Evolutionary conservation across 2,113 vertebrate species (phyloP).

Genomic region (Scophthalmus maximus): DNA sequence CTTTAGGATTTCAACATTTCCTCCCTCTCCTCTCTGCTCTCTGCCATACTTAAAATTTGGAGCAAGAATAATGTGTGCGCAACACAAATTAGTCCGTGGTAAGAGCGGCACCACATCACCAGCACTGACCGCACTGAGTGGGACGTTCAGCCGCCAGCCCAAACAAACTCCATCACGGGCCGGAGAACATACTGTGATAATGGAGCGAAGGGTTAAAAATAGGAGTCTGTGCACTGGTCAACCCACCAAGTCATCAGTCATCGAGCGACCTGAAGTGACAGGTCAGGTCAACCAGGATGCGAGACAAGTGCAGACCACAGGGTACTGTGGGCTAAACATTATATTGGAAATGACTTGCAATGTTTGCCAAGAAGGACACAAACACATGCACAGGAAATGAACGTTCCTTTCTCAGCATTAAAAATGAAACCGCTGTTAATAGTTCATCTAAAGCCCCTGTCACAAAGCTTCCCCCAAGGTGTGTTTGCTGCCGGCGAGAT

Average conservation of each 20-base stretch:
- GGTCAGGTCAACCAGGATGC: too few relatives aligned
- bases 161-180: conserved; percentile 49
- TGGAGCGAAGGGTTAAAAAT: conserved; percentile 34
- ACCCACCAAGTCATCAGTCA: conserved; percentile 8
- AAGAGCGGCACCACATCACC: conserved; percentile 31
- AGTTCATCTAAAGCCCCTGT: neutral
- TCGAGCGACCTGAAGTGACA: conserved; percentile 5
- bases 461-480: neutral
- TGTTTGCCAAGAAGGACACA: neutral
- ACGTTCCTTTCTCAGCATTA: neutral
- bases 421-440: neutral
- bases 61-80: conserved; percentile 33
- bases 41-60: conserved; percentile 18
- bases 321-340: conserved; percentile 3
- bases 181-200: conserved; percentile 21
- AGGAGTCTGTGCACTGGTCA: neutral
- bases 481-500: conserved; percentile 24
- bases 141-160: conserved; percentile 26
- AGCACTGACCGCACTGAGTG: conserved; percentile 43
- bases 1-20: conserved; percentile 1
- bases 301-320: too few relatives aligned
- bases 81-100: conserved; percentile 50
- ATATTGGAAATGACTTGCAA: neutral
- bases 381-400: neutral
- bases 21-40: conserved; percentile 2